A percentile compares a stretch with the other conserved stretches of the same genome.
These are phyloP conservation scores for Australoheros facetus DNA, from an alignment of 2,797 vertebrate species.

Conservation along the genomic window DNA sequence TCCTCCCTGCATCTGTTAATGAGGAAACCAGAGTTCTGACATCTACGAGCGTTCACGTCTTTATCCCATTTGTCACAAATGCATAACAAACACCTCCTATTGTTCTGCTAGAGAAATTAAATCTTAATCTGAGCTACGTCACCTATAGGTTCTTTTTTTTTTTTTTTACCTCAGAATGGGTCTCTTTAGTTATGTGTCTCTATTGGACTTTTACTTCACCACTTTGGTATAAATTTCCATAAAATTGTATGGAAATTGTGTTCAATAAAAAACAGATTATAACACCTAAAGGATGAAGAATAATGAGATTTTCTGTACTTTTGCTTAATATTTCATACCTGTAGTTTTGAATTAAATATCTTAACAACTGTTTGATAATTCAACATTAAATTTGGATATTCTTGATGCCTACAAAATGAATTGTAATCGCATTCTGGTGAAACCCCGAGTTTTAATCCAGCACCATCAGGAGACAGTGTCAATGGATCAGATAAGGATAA, in stretches of 20 bases:
- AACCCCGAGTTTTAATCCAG: not conserved
- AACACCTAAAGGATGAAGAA: not conserved
- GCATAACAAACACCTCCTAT: conserved; percentile 18
- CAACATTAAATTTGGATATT: not conserved
- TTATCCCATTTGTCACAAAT: conserved; percentile 55
- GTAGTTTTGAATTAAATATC: not conserved
- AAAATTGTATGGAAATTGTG: not conserved
- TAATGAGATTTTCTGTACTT: too few species aligned
- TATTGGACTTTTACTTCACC: not conserved
- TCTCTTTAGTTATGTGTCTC: not conserved
- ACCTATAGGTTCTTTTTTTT: not conserved
- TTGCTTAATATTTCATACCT: not conserved
- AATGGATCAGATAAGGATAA: not conserved
- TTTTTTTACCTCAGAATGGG: not conserved
- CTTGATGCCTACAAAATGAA: not conserved
- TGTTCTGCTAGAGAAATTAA: conserved; percentile 7
- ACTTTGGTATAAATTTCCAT: not conserved
- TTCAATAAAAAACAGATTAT: not conserved
- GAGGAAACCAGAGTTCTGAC: conserved; percentile 63
- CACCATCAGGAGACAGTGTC: not conserved
- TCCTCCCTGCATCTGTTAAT: conserved; percentile 50
- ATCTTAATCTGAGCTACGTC: conserved; percentile 7
- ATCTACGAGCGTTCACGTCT: conserved; percentile 41
- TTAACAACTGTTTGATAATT: not conserved
- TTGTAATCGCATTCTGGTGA: not conserved